Evolutionary conservation across 2,797 vertebrate species (phyloP).

Genomic region (Scolopax bukidnonensis): DNA sequence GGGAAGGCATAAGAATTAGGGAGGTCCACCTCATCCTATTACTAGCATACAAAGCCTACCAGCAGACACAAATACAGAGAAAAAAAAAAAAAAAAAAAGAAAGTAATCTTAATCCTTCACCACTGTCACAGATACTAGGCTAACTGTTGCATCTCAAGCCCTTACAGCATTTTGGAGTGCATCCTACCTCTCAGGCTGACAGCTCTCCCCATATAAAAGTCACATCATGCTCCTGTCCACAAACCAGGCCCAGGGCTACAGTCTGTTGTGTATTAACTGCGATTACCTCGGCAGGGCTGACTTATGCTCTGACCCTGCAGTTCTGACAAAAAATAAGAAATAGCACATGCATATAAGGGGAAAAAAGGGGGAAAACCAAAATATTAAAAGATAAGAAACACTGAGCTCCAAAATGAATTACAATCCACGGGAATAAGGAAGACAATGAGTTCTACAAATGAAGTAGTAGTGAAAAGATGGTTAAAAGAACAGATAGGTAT

Average conservation of each 20-base stretch:
- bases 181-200: background rate
- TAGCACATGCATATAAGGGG: background rate
- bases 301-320: background rate
- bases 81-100: too few species aligned
- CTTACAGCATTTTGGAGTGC: background rate
- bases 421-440: background rate
- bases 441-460: background rate
- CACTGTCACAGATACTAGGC: background rate
- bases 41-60: background rate
- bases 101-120: background rate
- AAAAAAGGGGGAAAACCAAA: too few species aligned
- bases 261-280: background rate
- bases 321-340: background rate
- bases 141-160: background rate
- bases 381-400: background rate
- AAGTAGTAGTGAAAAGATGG: background rate
- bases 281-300: background rate
- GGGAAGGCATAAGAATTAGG: background rate
- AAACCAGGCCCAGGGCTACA: background rate
- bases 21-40: background rate
- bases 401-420: background rate
- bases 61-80: background rate
- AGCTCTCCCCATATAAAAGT: background rate
- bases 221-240: background rate
- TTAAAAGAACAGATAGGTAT: background rate